Evolutionary conservation across 2,113 vertebrate species (phyloP), one percentile per base, ranked within the genome.

Genomic region (Microtus oregoni): DNA sequence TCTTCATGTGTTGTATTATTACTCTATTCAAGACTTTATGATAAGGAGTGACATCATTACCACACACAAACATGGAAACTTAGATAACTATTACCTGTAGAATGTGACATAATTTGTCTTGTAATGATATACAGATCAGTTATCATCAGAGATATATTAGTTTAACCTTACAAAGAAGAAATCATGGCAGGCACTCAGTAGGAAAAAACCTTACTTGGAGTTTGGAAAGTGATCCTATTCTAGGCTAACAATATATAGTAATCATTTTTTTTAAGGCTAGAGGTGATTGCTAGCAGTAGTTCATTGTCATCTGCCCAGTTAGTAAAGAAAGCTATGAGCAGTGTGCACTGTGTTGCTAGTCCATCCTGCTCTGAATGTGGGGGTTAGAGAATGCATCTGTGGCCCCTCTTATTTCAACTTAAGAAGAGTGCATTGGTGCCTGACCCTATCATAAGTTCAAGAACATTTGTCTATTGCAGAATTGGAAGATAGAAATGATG

Each of bases 401-500:
- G 41, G 41, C 32, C 32, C 44, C 55, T 41, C 17, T 55, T 35
- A 75, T 52, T 50, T 89, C 32, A 32, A 41, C 19, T 63, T 35
- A 8, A 58, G 6, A 30, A 41, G 73, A 79, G 22, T 70, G 35
- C 12, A 44, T 61, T 26, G 87, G 41, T 44, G 28, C 44, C 28
- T 67, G 82, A 90, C 55, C 68, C 9, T 81, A 32, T 44, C 44
- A 8, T 50, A 55, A 41, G 12, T 19, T 65, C 68, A 41, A 28
- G 35, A 67, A 38, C 55, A 67, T 41, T 58, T 83, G n/a, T 82
- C 58, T 52, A 83, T 75, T 90, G 20, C 38, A 90, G 52, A 90
- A n/a, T 70, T n/a, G 68, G 7, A 72, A 92, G 55, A 76, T 14
- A 83, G 20, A 97, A 77, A 55, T 35, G 55, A 11, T 63, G 17